Evolutionary conservation across 2,888 invertebrate species (phyloP), one percentile per base, ranked within the genome.

Genomic region (Cheilosia scutellata): DNA sequence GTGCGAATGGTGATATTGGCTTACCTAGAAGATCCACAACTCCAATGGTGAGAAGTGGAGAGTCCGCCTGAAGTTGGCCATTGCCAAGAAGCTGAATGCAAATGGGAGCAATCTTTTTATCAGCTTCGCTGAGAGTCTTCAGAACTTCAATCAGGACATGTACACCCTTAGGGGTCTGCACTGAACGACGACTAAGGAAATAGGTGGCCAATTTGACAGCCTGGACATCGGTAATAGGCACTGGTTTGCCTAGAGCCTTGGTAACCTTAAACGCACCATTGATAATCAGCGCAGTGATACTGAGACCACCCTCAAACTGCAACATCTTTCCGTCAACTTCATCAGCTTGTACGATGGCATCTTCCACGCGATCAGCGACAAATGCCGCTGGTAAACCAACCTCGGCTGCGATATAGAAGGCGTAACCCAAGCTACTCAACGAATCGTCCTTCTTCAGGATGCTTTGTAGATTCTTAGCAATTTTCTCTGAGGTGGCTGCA

Each of bases 321-420:
- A 98, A 93, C 89, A 96, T 95, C 89, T 95, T 95, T 11, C 96
- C 96, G 93, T 98, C 97, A 4, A 97, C 96, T 94, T 99, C 98
- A 93, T 99, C 99, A 2, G 98, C 98, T 90, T 98, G 98, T 3
- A 97, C 96, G 80, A 99, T 94, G n/a, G 97, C 96, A 91, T 98
- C 98, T 92, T 98, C 98, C 29, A 98, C 95, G 70, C 97, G 95
- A 80, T 96, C 95, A 53, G 95, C 94, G 53, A 94, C 94, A 90
- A 95, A 95, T 58, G 93, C 94, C 16, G 95, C 95, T 91, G 94
- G 93, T 0, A 92, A 77, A 0, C 94, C 94, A 88, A 98, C 93
- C 87, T 95, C 94, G 55, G 96, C 93, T n/a, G 97, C 97, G 65
- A 97, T 94, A 78, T 96, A 95, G 89, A 98, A 96, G 40, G 96